Percentiles rank a stretch among this genome's conserved stretches.
Conservation (phyloP, 2,113 vertebrate species). For the Bos taurus region ARS-UCD2.0 NC_037328.1:123005001-123005500, state of each 20-base stretch:
- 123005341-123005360: conserved; percentile 20
- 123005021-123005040: not conserved
- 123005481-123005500: not conserved
- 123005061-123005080: not conserved
- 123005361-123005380: conserved; percentile 24
- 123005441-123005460: not conserved
- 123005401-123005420: not conserved
- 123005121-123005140: not conserved
- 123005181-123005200: not conserved
- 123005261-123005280: not conserved
- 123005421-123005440: not conserved
- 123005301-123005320: not conserved
- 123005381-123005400: not conserved
- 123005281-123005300: conserved; percentile 29
- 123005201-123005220: not conserved
- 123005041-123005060: not conserved
- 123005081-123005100: not conserved
- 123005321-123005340: not conserved
- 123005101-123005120: not conserved
- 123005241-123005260: conserved; percentile 33
- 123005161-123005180: not conserved
- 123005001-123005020: not conserved
- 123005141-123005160: not conserved
- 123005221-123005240: conserved; percentile 2
- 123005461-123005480: not conserved